Percentiles rank a stretch among this genome's conserved stretches.
phyloP scores from a whole-genome alignment of 92 coral and sea anemone species.

The Epizoanthus rinbou region DNA sequence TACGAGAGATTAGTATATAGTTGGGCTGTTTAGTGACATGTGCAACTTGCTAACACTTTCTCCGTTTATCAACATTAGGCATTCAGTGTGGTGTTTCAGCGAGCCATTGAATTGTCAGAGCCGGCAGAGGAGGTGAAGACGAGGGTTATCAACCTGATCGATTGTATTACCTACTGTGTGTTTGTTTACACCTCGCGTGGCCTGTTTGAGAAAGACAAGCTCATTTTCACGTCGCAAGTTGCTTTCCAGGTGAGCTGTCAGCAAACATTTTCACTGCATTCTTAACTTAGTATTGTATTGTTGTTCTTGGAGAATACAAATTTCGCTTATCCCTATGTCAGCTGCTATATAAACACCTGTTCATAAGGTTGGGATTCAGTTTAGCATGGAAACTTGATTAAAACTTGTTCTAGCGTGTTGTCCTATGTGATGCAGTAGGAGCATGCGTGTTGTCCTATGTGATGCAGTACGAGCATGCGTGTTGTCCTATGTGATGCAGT shows the following conservation, averaged over 20 bases:
- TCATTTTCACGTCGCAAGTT: conserved; percentile 97
- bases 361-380: no score
- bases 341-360: no score
- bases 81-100: conserved; percentile 96
- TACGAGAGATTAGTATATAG: no score
- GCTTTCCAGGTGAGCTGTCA: conserved; percentile 85
- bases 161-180: conserved; percentile 96
- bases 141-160: conserved; percentile 94
- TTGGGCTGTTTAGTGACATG: background rate
- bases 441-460: no score
- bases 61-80: conserved; percentile 65
- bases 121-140: conserved; percentile 91
- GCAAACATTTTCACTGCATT: background rate
- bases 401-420: no score
- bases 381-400: no score
- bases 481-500: no score
- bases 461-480: no score
- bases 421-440: no score
- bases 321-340: no score
- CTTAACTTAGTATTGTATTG: no score
- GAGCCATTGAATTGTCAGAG: conserved; percentile 94
- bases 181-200: conserved; percentile 97
- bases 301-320: no score
- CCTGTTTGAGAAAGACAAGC: conserved; percentile 97
- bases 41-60: background rate